Conservation (phyloP, 2,113 vertebrate species). For the Boulengerochromis microlepis region DNA sequence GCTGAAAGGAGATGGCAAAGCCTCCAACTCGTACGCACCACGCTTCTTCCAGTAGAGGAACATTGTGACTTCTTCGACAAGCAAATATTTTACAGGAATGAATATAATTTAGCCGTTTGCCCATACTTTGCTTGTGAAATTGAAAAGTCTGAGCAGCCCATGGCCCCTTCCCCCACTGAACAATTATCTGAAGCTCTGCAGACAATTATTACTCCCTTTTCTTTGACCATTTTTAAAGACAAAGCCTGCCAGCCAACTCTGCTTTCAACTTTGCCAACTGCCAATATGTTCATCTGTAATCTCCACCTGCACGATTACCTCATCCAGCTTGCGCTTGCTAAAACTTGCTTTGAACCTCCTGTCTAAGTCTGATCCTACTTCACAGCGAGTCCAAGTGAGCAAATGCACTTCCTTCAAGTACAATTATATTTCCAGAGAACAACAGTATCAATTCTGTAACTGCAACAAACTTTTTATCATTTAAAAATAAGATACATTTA, state of each 20-base stretch:
- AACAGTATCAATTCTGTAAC: not conserved
- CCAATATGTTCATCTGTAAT: slow-evolving; percentile 11
- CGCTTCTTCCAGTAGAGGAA: slow-evolving; percentile 91
- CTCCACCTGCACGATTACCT: slow-evolving; percentile 55
- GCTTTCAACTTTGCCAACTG: slow-evolving; percentile 19
- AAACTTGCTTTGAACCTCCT: slow-evolving; percentile 48
- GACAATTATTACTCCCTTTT: not conserved
- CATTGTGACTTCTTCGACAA: slow-evolving; percentile 61
- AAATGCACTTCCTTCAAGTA: not conserved
- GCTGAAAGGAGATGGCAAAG: slow-evolving; percentile 62
- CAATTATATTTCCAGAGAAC: not conserved
- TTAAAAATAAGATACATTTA: not conserved
- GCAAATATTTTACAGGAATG: not conserved
- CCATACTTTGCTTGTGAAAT: not conserved
- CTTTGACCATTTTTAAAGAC: slow-evolving; percentile 16
- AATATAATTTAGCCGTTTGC: not conserved
- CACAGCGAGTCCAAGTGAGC: not conserved
- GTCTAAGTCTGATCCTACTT: not conserved
- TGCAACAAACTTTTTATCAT: not conserved
- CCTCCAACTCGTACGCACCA: slow-evolving; percentile 85
- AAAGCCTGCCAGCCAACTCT: not conserved
- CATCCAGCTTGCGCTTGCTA: slow-evolving; percentile 18
- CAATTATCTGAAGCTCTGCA: not conserved
- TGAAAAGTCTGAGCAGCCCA: not conserved
- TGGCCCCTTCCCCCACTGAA: not conserved